These are phyloP conservation scores for Volucella inanis DNA, from an alignment of 2,888 invertebrate genomes.

Conservation along the genomic window DNA sequence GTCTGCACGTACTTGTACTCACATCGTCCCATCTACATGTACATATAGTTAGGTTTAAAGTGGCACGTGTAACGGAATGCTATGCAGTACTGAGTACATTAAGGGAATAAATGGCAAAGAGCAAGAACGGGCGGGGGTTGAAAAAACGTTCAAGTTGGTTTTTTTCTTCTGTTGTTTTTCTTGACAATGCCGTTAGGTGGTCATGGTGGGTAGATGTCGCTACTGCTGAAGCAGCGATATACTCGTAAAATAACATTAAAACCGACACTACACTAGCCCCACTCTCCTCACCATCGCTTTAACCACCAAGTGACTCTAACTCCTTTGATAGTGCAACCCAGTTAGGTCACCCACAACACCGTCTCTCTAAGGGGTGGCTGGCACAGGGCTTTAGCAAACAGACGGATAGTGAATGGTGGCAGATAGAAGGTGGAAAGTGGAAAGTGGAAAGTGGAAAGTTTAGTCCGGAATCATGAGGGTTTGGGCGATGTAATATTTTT, in stretches of 20 bases:
- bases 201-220: slow-evolving; percentile 41
- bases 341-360: slow-evolving; percentile 60
- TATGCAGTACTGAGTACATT: slow-evolving; percentile 73
- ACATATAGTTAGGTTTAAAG: slow-evolving; percentile 30
- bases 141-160: slow-evolving; percentile 45
- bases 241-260: slow-evolving; percentile 15
- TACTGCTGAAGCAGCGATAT: slow-evolving; percentile 18
- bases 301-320: neutral
- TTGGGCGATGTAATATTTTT: slow-evolving; percentile 66
- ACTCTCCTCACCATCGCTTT: too few species aligned
- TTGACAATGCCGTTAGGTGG: neutral
- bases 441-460: slow-evolving; percentile 10
- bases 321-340: slow-evolving; percentile 33
- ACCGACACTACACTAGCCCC: neutral
- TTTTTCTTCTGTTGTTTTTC: slow-evolving; percentile 30
- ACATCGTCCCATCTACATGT: neutral
- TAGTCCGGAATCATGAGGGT: slow-evolving; percentile 6
- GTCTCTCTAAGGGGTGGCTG: neutral
- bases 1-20: neutral
- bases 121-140: slow-evolving; percentile 12
- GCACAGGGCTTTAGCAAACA: neutral
- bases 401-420: neutral
- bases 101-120: slow-evolving; percentile 68
- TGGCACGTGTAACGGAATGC: slow-evolving; percentile 74
- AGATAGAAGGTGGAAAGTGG: slow-evolving; percentile 7